Conservation (phyloP, 2,888 invertebrate species). For the Diarsia rubi region DNA sequence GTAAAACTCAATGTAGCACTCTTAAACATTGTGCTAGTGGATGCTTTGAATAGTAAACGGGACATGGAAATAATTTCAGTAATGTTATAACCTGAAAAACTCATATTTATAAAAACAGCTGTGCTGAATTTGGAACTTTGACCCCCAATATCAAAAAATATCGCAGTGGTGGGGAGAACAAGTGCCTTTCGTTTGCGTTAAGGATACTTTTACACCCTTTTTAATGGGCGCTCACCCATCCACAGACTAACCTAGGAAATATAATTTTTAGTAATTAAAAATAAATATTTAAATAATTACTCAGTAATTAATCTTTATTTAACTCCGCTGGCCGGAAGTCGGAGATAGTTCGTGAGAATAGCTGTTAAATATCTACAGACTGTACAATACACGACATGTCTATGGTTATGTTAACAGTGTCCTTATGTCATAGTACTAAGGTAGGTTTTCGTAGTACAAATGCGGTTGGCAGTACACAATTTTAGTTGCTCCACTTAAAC, state of each 20-base stretch:
- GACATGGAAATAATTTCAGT: no score
- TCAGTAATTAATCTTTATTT: conserved; percentile 55
- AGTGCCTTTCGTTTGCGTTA: no score
- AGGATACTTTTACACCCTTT: no score
- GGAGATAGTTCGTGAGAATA: conserved; percentile 49
- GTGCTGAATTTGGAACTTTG: no score
- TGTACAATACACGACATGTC: conserved; percentile 1
- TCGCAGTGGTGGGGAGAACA: no score
- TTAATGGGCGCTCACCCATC: no score
- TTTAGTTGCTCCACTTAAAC: conserved; percentile 76
- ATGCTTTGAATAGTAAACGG: no score
- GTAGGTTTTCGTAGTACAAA: not conserved
- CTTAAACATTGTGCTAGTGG: no score
- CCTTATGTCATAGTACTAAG: not conserved
- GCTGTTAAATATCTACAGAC: conserved; percentile 14
- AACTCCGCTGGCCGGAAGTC: conserved; percentile 46
- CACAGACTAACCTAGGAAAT: not conserved
- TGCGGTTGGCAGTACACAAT: conserved; percentile 53
- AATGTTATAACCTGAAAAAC: no score
- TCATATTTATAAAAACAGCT: no score
- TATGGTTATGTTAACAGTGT: not conserved
- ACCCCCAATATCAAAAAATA: no score
- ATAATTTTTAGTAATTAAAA: conserved; percentile 18
- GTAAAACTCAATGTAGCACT: no score
- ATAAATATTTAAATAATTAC: conserved; percentile 50